Conservation (phyloP, 1,140 invertebrate genomes). For the Oedothorax gibbosus region DNA sequence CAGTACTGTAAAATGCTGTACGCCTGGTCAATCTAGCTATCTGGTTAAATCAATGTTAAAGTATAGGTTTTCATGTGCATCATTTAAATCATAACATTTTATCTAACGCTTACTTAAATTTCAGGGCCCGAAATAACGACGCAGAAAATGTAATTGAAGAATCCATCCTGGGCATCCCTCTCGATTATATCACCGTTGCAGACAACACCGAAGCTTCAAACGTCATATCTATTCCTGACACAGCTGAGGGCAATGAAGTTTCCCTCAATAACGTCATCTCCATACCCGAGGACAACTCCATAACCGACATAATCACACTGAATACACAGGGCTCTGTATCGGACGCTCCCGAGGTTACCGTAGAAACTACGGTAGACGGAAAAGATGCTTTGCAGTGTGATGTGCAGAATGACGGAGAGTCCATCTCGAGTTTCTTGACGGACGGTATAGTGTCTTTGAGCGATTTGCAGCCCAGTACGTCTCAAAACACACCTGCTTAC, state of each 20-base stretch:
- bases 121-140: constrained; percentile 5
- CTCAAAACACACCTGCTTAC: neutral
- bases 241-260: neutral
- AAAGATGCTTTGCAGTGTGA: neutral
- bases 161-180: constrained; percentile 47
- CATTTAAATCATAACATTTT: neutral
- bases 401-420: neutral
- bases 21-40: neutral
- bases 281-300: constrained; percentile 10
- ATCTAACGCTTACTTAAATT: neutral
- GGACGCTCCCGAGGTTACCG: constrained; percentile 4
- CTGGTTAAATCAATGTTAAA: neutral
- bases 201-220: neutral
- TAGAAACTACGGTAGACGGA: neutral
- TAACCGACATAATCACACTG: constrained; percentile 18
- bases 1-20: no score
- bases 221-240: constrained; percentile 32
- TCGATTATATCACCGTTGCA: constrained; percentile 36
- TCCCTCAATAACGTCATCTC: constrained; percentile 24
- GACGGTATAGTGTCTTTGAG: constrained; percentile 1
- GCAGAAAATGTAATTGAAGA: neutral
- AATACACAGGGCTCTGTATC: neutral
- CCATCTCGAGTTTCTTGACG: neutral
- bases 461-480: constrained; percentile 4
- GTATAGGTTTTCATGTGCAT: neutral